phyloP scores from a whole-genome alignment of 2,888 invertebrate species.

The Leptinotarsa peninsularis region DNA sequence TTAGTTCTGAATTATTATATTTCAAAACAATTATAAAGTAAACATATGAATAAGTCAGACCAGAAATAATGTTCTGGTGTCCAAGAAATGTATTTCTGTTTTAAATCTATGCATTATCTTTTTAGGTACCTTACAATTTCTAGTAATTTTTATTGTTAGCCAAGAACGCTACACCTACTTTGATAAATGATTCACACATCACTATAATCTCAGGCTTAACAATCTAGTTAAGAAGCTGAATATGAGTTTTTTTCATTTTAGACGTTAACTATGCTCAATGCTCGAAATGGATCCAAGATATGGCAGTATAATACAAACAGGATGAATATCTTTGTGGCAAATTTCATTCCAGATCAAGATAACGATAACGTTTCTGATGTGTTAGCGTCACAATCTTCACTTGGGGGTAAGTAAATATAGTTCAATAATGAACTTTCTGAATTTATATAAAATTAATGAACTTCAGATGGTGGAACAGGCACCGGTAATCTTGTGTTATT shows the following conservation, averaged over 20 bases:
- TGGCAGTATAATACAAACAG: conserved; percentile 71
- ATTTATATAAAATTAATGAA: not conserved
- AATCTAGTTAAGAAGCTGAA: no score
- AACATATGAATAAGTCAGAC: no score
- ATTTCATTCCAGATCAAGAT: conserved; percentile 77
- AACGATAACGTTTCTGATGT: conserved; percentile 78
- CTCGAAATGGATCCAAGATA: conserved; percentile 74
- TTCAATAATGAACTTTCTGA: not conserved
- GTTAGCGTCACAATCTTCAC: conserved; percentile 74
- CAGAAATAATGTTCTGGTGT: no score
- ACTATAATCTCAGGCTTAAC: no score
- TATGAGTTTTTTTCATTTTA: conserved; percentile 52
- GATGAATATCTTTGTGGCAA: conserved; percentile 77
- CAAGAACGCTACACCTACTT: no score
- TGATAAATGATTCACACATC: no score
- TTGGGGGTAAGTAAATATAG: conserved; percentile 46
- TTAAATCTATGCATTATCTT: no score
- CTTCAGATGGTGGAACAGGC: conserved; percentile 44
- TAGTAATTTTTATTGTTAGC: no score
- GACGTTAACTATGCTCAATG: conserved; percentile 75
- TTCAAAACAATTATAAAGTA: no score
- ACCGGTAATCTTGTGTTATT: conserved; percentile 77
- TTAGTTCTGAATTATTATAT: no score
- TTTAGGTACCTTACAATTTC: no score
- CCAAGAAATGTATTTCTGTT: no score